phyloP scores from a whole-genome alignment of 2,113 vertebrate genomes.

The Eulemur rufifrons region DNA sequence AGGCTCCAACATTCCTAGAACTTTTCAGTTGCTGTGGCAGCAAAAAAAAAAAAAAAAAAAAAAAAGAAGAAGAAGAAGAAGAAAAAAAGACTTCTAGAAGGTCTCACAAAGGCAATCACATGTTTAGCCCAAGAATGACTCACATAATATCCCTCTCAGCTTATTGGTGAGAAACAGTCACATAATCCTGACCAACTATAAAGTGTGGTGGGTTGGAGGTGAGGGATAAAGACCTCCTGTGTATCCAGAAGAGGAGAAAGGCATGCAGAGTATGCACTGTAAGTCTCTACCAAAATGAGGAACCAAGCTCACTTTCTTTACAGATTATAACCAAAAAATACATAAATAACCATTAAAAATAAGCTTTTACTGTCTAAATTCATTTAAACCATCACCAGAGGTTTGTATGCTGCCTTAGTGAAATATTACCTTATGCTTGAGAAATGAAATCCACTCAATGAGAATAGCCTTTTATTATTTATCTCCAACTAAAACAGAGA shows the following conservation, averaged over 20 bases:
- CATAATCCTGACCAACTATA: neutral
- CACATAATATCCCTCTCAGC: neutral
- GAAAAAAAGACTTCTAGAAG: neutral
- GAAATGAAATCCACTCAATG: neutral
- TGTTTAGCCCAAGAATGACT: neutral
- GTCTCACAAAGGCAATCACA: neutral
- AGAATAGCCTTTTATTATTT: neutral
- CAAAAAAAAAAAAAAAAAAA: neutral
- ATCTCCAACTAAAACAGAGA: neutral
- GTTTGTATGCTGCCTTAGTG: neutral
- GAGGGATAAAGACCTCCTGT: rapidly evolving
- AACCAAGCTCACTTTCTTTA: neutral
- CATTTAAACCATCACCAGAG: neutral
- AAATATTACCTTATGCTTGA: neutral
- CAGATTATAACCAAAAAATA: neutral
- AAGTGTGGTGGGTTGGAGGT: rapidly evolving
- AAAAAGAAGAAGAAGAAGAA: neutral
- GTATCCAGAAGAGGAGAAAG: neutral
- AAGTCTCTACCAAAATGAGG: neutral
- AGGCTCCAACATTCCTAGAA: neutral
- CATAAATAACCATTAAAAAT: neutral
- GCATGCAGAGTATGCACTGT: neutral
- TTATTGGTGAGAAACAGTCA: neutral
- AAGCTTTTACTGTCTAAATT: neutral
- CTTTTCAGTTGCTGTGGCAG: neutral